phyloP scores from a whole-genome alignment of 2,113 vertebrate species.

The Eulemur macaco region DNA sequence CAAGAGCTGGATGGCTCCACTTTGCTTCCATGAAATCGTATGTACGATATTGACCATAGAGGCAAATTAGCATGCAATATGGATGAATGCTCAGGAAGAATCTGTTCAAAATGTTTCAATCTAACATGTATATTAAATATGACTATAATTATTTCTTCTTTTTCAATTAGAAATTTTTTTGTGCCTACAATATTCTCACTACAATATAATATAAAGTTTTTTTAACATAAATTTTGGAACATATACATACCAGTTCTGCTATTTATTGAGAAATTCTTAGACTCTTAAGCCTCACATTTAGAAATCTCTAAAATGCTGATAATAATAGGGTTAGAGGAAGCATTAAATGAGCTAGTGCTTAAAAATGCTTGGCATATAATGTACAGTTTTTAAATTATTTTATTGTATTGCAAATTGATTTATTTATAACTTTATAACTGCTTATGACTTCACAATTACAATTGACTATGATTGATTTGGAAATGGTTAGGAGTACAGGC shows the following conservation, averaged over 20 bases:
- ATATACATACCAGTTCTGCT: neutral
- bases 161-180: neutral
- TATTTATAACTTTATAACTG: neutral
- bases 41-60: neutral
- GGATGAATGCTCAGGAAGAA: neutral
- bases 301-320: neutral
- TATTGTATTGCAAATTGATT: neutral
- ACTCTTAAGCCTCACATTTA: neutral
- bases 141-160: neutral
- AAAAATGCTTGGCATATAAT: neutral
- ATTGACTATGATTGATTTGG: neutral
- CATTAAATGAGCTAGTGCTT: neutral
- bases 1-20: neutral
- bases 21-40: neutral
- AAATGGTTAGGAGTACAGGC: neutral
- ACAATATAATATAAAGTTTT: neutral
- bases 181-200: neutral
- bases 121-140: neutral
- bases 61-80: too few relatives aligned
- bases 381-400: neutral
- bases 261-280: conserved; percentile 8
- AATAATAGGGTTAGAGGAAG: neutral
- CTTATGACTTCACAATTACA: neutral
- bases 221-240: neutral
- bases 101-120: neutral